Evolutionary conservation across 1,140 invertebrate species (phyloP), one percentile per base, ranked within the genome.

Genomic region (Achatina immaculata): DNA sequence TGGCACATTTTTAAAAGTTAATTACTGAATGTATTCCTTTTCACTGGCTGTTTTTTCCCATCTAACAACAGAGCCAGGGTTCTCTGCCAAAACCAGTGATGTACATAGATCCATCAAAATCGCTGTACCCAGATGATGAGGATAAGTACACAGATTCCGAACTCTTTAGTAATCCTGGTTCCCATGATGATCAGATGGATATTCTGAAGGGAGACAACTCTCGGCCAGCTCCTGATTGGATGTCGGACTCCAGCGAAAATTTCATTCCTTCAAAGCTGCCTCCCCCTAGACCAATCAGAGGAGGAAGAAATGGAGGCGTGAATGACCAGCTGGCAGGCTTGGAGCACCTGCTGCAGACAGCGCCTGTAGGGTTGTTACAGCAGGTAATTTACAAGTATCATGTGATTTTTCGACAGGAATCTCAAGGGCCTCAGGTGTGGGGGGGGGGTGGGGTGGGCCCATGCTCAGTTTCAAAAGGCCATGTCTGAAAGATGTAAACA

Each of bases 111-210:
- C 82, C 71, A 42, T 71, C 36, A 80, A 83, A 77, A 83, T 43
- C 72, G 28, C 1, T 73, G 68, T 36, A 71, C 48, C 81, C 28
- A 81, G 83, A 40, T 45, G 85, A 86, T 42, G 85, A 87, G 68
- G 88, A 89, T 77, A 84, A 80, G 31, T 84, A 85, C 71, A 88
- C 88, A n/a, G 87, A 89, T 43, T 88, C 88, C 4, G 87, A 89
- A 40, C 83, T 89, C 58, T 88, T 88, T 75, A 89, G 88, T 71
- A 87, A 89, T 76, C 88, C 86, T 38, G 86, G 85, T 31, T 88
- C 86, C 28, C 74, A 82, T 62, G 84, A 78, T 45, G 84, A 85
- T 21, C 82, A 83, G 74, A 78, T 82, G 38, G 82, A 81, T 38
- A 82, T 79, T 6, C n/a, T 76, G 34, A 34, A 38, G 24, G 80